Evolutionary conservation across 2,797 vertebrate genomes (phyloP), one percentile per base, ranked within the genome.

Genomic region (Emys orbicularis): DNA sequence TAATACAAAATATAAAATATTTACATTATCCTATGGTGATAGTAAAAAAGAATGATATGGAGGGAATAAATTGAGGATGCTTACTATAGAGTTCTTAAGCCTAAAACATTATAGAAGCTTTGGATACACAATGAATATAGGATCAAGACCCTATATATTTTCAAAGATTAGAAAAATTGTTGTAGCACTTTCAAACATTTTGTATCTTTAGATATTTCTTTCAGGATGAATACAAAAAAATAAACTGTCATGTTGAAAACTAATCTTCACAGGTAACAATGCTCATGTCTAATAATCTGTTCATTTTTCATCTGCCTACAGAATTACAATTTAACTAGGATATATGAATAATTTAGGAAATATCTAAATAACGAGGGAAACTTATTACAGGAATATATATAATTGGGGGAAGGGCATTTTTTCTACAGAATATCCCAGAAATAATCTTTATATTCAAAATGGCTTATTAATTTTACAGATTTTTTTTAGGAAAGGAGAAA

Each of bases 161-260:
- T 80, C 88, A 80, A 72, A 97, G 89, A 37, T 59, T 90, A 88
- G 44, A 79, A 86, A 94, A 49, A 5, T 19, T 53, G 41, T 53
- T 81, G 1, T 89, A 92, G 68, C 37, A 80, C 15, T 95, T 88
- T 5, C 34, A 25, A 44, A 31, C 13, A 41, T 95, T 90, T 85
- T 92, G 59, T 95, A 3, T 82, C 80, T 81, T 96, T 91, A 95
- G 77, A 89, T 90, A 88, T n/a, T 96, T 34, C 79, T 86, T 95
- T 94, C 90, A 86, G 65, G 52, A 54, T 96, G 95, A 97, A 95
- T 82, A 93, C 4, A 44, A 79, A 88, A 12, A 97, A 95, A 86
- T 85, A 59, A 21, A 68, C 86, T 68, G 23, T 93, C 57, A 90
- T 84, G 21, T 87, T 95, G 53, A 90, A 86, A 87, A 96, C 31